Evolutionary conservation across 2,797 vertebrate species (phyloP), one percentile per base, ranked within the genome.

Genomic region (Argyrosomus regius): DNA sequence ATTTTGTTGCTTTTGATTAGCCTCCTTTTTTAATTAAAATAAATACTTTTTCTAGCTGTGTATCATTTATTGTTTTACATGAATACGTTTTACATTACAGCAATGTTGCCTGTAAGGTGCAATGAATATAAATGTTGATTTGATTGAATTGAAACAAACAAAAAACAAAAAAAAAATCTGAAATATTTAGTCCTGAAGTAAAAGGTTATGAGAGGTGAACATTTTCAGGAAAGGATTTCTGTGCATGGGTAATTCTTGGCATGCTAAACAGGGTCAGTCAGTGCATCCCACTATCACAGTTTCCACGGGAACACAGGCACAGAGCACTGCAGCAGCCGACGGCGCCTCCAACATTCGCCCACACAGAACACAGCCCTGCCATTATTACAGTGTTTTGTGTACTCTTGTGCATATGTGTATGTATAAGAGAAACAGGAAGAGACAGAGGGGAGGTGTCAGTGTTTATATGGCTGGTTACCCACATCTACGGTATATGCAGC

Each of bases 281-380:
- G 65, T 85, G 73, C 72, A 85, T 85, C 66, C 76, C 72, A 65
- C 82, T 67, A 88, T 85, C 83, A 81, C 79, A 83, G 91, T 94
- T 93, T 93, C 91, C 91, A 93, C 84, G 70, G 90, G 89, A 93
- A 94, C 86, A 69, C 75, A 85, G 91, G 88, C 6, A 39, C 31
- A 48, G 80, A 88, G 80, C 68, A 62, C 50, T 78, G 83, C 79
- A 71, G 72, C 81, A 80, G 72, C 72, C 50, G 26, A 66, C 35
- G 24, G 74, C 53, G 49, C 80, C 87, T 85, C 52, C 83, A 87
- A 74, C 86, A 62, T 76, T 85, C 86, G 72, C 88, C 88, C 87
- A 93, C 88, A 78, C 79, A 85, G 48, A 84, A 78, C 64, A 68
- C 78, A 81, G 59, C 63, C 77, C 16, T 7, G 46, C 64, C 54